Conservation (phyloP, 2,113 vertebrate genomes). For the Rhinolophus ferrumequinum region DNA sequence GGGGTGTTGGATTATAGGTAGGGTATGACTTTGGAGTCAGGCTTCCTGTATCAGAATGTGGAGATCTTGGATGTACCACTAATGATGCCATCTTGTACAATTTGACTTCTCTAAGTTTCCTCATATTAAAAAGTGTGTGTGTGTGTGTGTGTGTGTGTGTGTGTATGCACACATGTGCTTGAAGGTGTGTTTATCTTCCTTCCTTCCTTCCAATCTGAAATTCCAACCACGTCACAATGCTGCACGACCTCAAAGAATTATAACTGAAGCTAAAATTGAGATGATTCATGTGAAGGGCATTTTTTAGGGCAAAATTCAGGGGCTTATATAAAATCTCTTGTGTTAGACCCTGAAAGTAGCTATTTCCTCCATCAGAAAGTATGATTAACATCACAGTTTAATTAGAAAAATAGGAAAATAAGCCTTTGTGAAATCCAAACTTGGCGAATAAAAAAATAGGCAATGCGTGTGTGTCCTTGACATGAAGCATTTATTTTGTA, state of each 20-base stretch:
- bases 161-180: background rate
- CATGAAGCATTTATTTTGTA: background rate
- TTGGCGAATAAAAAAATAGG: background rate
- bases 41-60: background rate
- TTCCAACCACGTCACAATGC: background rate
- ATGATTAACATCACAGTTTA: background rate
- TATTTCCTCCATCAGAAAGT: conserved; percentile 6
- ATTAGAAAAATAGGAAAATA: conserved; percentile 16
- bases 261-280: background rate
- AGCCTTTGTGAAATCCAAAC: background rate
- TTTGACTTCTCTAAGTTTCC: background rate
- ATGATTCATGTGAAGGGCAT: background rate
- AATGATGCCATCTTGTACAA: background rate
- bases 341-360: background rate
- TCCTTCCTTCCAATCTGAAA: background rate
- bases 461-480: background rate
- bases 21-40: background rate
- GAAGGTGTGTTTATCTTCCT: background rate
- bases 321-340: background rate
- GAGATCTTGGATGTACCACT: background rate
- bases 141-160: background rate
- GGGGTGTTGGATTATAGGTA: background rate
- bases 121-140: background rate
- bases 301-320: conserved; percentile 21
- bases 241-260: background rate